These are phyloP conservation scores for Corapipo altera DNA, from an alignment of 2,113 vertebrate species.

Conservation along the genomic window DNA sequence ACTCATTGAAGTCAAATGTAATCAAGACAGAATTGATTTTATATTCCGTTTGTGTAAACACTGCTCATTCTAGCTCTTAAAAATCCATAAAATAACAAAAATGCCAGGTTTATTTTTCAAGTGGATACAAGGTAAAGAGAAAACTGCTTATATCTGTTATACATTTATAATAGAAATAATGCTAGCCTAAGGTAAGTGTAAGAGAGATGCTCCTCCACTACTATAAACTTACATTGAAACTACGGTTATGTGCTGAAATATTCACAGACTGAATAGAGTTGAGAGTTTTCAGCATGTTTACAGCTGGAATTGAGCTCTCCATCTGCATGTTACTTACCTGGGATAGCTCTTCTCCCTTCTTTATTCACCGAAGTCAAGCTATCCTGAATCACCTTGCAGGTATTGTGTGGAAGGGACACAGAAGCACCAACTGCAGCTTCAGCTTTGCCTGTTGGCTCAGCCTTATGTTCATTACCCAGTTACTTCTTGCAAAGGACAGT, in stretches of 20 bases:
- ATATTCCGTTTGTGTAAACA: constrained; percentile 69
- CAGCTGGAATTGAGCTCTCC: background rate
- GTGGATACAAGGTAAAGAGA: constrained; percentile 27
- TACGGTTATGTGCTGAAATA: background rate
- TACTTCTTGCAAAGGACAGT: background rate
- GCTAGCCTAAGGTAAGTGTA: background rate
- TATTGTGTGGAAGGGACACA: background rate
- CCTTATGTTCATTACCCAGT: background rate
- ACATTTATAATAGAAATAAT: background rate
- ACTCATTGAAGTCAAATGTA: constrained; percentile 70
- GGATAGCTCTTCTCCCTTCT: background rate
- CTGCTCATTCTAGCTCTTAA: constrained; percentile 55
- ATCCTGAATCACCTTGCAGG: background rate
- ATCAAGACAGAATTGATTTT: constrained; percentile 74
- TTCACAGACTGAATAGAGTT: background rate
- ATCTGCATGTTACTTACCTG: too few species aligned
- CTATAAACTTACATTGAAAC: background rate
- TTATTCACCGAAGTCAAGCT: background rate
- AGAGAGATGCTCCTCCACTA: background rate
- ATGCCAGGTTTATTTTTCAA: constrained; percentile 58
- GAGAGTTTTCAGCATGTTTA: background rate
- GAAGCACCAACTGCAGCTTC: accelerated
- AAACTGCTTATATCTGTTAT: background rate
- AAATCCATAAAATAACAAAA: constrained; percentile 68
- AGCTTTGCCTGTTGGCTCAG: background rate